Base-by-base conservation (phyloP, 2,797 vertebrate genomes). In the Percopsis omiscomaycus region DNA sequence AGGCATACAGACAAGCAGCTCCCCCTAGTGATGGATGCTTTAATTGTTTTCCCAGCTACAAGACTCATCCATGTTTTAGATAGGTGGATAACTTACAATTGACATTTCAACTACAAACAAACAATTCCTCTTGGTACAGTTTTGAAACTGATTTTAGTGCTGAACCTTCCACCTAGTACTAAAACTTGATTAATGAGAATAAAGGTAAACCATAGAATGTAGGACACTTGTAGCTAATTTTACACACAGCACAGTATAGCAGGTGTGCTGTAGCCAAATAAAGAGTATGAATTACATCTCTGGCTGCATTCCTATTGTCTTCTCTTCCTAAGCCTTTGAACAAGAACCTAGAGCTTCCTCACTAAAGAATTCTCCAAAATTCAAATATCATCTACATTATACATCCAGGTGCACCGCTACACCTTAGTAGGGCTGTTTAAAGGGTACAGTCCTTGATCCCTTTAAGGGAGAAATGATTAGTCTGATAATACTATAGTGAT, bases 11-110 rank as follows among this genome's bases (percentile, higher is more conserved):
- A 64, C 29, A 57, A 69, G 59, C 64, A 76, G 77, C 85, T 68
- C 80, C 84, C 82, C 82, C 85, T 76, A 58, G 74, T 81, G 85
- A 79, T 61, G 2, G 5, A 46, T 30, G 1, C 5, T 11, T 0
- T 44, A 4, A 6, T 62, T 48, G 2, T 9, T 46, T 54, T 60
- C 47, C 32, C n/a, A 2, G 1, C 13, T 46, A 42, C 37, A 42
- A 42, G 6, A 42, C 2, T 42, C 6, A 42, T 9, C 4, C 4
- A 6, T 59, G 57, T 50, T 29, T 27, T 8, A 11, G 45, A 50
- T 2, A 1, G 10, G 8, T 51, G 16, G 10, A 51, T 51, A 42
- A 5, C 37, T 42, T 42, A 42, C 37, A 42, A 42, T 42, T 6
- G 1, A 42, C 22, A 3, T 51, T 8, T 8, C 5, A 51, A 51